A percentile compares a stretch with the other conserved stretches of the same genome.
Evolutionary conservation across 1,140 invertebrate species (phyloP).

Genomic region (Tribolium castaneum): DNA sequence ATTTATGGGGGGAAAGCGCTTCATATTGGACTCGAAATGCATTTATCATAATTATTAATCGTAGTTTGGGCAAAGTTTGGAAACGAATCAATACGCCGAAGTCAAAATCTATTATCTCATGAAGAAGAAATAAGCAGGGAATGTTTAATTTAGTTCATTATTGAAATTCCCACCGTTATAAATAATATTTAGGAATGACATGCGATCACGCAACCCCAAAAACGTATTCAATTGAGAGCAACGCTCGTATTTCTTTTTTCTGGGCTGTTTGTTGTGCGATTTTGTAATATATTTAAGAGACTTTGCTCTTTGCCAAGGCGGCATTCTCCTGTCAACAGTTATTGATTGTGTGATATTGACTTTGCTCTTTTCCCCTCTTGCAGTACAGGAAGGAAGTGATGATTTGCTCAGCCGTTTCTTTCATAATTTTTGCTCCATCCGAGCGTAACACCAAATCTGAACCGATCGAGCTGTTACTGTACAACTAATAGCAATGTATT

Average conservation of each 20-base stretch:
- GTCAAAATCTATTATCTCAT: conserved; percentile 22
- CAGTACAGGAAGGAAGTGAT: conserved; percentile 43
- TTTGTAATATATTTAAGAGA: conserved; percentile 21
- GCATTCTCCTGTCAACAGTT: conserved; percentile 45
- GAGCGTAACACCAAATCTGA: background rate
- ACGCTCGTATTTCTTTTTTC: background rate
- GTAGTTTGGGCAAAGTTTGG: conserved; percentile 1
- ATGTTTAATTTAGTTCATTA: conserved; percentile 37
- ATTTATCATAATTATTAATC: conserved; percentile 22
- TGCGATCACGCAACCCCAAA: conserved; percentile 18
- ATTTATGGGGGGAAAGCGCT: conserved; percentile 25
- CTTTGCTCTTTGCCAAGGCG: conserved; percentile 19
- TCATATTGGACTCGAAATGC: conserved; percentile 1
- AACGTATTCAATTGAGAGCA: background rate
- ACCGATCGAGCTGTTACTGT: background rate
- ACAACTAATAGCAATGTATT: conserved; percentile 2
- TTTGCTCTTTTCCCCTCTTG: conserved; percentile 39
- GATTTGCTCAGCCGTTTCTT: conserved; percentile 32
- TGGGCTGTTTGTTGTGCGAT: background rate
- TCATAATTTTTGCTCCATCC: background rate
- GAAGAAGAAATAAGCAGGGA: conserved; percentile 5
- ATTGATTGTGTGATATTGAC: conserved; percentile 46
- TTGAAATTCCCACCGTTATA: conserved; percentile 27
- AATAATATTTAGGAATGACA: conserved; percentile 31
- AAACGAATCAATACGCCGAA: background rate